Percentiles rank a stretch among this genome's conserved stretches.
These are phyloP conservation scores for Arrhamphus sclerolepis DNA, from an alignment of 2,797 vertebrate genomes.

Conservation along the genomic window DNA sequence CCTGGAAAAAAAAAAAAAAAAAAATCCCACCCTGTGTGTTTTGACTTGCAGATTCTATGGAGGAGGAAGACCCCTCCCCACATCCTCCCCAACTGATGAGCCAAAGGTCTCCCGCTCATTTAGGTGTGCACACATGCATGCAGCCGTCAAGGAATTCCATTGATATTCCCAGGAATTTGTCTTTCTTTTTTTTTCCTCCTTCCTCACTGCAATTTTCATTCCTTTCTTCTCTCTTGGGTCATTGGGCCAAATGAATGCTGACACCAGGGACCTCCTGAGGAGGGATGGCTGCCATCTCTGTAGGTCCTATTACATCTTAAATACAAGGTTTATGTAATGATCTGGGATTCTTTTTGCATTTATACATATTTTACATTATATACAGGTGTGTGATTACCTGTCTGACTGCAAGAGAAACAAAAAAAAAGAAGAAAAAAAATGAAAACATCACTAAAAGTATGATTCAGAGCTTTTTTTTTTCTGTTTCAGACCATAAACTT, in stretches of 20 bases:
- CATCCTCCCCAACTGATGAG: conserved; percentile 5
- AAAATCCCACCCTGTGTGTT: conserved; percentile 40
- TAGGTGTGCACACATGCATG: conserved; percentile 19
- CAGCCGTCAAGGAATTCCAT: conserved; percentile 41
- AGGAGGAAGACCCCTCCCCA: conserved; percentile 32
- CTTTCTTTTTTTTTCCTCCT: conserved; percentile 1
- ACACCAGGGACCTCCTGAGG: conserved; percentile 35
- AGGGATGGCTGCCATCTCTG: conserved; percentile 22
- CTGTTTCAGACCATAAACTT: too few species aligned
- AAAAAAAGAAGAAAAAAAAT: too few species aligned
- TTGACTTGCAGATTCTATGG: conserved; percentile 27
- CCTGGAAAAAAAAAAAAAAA: neutral
- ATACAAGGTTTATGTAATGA: neutral
- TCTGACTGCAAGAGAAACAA: too few species aligned
- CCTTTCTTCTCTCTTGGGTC: conserved; percentile 34
- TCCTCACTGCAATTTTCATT: conserved; percentile 15
- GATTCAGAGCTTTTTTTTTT: too few species aligned
- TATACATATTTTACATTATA: neutral
- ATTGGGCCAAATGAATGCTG: conserved; percentile 46
- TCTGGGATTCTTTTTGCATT: neutral
- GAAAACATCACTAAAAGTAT: too few species aligned
- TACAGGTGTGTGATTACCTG: too few species aligned
- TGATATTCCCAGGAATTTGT: conserved; percentile 50
- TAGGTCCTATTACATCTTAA: neutral
- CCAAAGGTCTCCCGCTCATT: conserved; percentile 2